These are phyloP conservation scores for Hemaris fuciformis DNA, from an alignment of 2,888 invertebrate species.

Conservation along the genomic window DNA sequence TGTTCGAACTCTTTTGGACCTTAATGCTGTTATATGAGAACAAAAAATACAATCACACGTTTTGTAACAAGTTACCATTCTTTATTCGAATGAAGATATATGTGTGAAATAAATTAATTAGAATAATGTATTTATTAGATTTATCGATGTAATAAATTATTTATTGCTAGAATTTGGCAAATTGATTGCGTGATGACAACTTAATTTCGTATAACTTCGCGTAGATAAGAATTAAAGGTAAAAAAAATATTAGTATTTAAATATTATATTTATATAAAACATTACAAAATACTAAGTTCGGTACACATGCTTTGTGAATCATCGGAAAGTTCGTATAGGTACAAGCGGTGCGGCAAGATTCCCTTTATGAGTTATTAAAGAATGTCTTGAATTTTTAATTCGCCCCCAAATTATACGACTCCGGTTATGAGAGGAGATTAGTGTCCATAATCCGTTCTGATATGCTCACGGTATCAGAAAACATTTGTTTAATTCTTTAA, in stretches of 20 bases:
- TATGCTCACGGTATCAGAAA: conserved; percentile 60
- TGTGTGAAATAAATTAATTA: conserved; percentile 4
- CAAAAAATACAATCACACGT: background rate
- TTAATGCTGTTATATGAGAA: conserved; percentile 6
- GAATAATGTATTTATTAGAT: background rate
- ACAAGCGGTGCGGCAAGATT: conserved; percentile 30
- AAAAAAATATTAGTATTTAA: conserved; percentile 8
- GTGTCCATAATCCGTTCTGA: conserved; percentile 61
- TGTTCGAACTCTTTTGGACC: conserved; percentile 1
- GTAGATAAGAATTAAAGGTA: background rate
- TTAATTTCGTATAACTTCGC: background rate
- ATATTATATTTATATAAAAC: conserved; percentile 24
- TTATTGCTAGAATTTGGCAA: background rate
- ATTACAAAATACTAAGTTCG: conserved; percentile 31
- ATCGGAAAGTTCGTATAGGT: conserved; percentile 20
- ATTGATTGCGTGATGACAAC: background rate
- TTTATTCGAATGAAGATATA: background rate
- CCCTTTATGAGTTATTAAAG: conserved; percentile 58
- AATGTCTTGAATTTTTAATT: conserved; percentile 67
- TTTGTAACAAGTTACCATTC: background rate
- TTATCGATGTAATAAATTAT: background rate
- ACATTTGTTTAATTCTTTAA: conserved; percentile 69
- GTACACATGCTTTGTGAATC: conserved; percentile 40
- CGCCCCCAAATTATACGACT: conserved; percentile 69
- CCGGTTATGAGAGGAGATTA: conserved; percentile 72